phyloP scores from a whole-genome alignment of 2,113 vertebrate species.

The Philantomba maxwellii region DNA sequence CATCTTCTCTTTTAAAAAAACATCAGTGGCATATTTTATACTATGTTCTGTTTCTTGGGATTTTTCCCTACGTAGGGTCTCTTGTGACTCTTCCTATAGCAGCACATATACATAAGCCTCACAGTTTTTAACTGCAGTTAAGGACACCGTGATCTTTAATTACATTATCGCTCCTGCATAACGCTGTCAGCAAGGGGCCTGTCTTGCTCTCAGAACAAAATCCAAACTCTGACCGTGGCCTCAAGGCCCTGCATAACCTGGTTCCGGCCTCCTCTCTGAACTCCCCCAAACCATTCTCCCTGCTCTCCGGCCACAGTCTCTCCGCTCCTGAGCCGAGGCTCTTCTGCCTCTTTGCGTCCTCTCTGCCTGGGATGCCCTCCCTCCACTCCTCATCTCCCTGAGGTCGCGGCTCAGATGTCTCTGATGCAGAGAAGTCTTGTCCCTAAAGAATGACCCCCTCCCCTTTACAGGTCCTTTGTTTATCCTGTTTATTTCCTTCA shows the following conservation, averaged over 20 bases:
- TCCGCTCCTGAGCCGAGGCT: neutral
- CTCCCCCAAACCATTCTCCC: neutral
- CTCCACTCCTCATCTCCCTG: neutral
- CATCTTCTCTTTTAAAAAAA: neutral
- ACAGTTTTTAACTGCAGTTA: neutral
- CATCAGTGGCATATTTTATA: neutral
- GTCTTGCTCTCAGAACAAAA: neutral
- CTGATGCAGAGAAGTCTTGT: neutral
- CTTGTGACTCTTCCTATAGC: neutral
- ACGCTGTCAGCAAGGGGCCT: neutral
- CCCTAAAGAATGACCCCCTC: neutral
- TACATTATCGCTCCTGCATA: neutral
- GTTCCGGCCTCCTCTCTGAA: neutral
- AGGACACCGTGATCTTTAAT: neutral
- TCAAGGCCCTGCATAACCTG: neutral
- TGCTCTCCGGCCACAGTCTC: rapidly evolving
- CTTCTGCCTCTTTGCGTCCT: neutral
- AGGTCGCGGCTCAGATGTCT: neutral
- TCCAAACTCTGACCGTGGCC: neutral
- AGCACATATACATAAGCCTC: neutral
- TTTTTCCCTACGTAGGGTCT: neutral
- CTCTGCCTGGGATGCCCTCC: neutral
- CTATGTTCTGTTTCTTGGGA: neutral
- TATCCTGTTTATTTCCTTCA: neutral
- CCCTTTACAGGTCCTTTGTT: neutral